Evolutionary conservation across 1,140 invertebrate species (phyloP).

Genomic region (Sipha flava): DNA sequence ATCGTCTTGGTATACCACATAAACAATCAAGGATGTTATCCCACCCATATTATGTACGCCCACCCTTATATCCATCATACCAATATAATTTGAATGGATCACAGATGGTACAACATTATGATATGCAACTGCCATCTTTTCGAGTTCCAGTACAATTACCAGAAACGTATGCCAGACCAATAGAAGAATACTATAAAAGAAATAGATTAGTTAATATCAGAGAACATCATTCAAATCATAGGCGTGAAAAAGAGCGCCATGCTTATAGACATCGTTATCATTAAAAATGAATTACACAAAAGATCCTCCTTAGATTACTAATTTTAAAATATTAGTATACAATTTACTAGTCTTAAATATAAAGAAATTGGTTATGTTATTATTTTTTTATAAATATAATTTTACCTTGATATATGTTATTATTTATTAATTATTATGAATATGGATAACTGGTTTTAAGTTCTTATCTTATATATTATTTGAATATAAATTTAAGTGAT

Average conservation of each 20-base stretch:
- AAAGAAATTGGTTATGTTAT: background rate
- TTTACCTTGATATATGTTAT: background rate
- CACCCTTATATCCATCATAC: constrained; percentile 1
- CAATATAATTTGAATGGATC: constrained; percentile 15
- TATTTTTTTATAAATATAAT: background rate
- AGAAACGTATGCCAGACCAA: background rate
- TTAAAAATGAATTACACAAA: background rate
- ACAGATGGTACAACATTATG: constrained; percentile 15
- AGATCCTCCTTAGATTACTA: background rate
- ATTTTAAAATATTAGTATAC: constrained; percentile 13
- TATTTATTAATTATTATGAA: background rate
- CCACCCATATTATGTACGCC: constrained; percentile 25
- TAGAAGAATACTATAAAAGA: constrained; percentile 9
- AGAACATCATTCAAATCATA: background rate
- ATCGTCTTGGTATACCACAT: constrained; percentile 7
- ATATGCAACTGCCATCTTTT: background rate
- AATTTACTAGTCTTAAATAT: constrained; percentile 1
- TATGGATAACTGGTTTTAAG: background rate
- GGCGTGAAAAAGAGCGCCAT: constrained; percentile 1
- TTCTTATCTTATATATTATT: background rate
- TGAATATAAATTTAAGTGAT: background rate
- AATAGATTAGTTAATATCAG: constrained; percentile 1
- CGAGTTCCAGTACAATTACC: background rate
- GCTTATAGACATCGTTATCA: constrained; percentile 2
- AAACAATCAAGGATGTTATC: constrained; percentile 16